Evolutionary conservation across 2,797 vertebrate species (phyloP).

Genomic region (Setipinna tenuifilis): DNA sequence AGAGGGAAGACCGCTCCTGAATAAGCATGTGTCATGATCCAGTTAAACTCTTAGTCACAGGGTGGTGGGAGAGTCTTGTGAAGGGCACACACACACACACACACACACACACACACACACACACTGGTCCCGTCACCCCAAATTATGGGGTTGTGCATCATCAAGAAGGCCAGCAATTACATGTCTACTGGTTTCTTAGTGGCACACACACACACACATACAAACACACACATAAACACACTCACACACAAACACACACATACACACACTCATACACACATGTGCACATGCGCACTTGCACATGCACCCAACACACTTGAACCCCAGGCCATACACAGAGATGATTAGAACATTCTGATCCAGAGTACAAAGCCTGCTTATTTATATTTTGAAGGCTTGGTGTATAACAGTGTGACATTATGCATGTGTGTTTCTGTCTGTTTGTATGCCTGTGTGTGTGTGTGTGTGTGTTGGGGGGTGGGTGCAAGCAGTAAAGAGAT

Average conservation of each 20-base stretch:
- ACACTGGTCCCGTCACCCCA: neutral
- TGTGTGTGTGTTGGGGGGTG: no score
- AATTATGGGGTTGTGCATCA: neutral
- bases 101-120: no score
- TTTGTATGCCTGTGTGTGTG: no score
- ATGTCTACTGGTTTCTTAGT: neutral
- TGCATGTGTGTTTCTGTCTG: no score
- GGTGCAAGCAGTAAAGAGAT: no score
- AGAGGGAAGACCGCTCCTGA: neutral
- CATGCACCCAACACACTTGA: neutral
- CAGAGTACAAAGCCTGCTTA: neutral
- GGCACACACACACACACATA: neutral
- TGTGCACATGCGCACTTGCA: no score
- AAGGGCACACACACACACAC: no score
- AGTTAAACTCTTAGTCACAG: neutral
- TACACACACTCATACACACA: no score
- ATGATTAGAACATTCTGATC: constrained; percentile 2
- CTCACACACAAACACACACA: no score
- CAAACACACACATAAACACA: neutral
- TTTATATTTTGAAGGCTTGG: neutral
- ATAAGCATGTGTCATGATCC: constrained; percentile 12
- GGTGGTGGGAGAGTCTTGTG: neutral
- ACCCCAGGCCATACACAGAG: neutral
- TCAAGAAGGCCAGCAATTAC: neutral
- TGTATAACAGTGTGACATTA: neutral